Conservation (phyloP, 2,888 invertebrate species). For the Aproaerema taeniolella region DNA sequence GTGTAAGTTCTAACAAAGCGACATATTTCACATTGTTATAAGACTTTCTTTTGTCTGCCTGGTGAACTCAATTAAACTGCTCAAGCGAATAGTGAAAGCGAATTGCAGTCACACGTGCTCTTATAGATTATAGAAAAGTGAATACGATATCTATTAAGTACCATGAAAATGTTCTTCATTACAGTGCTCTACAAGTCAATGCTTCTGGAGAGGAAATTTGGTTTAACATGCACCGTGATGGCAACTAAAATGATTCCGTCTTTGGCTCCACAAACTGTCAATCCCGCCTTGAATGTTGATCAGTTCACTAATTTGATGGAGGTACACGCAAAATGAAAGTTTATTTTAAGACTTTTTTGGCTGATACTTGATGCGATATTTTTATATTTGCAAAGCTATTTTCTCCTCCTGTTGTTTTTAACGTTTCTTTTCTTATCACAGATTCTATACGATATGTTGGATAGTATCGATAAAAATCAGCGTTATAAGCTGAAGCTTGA, state of each 20-base stretch:
- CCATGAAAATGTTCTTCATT: constrained; percentile 32
- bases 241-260: constrained; percentile 96
- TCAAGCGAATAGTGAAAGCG: not conserved
- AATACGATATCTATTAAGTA: not conserved
- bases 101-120: too few relatives aligned
- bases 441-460: constrained; percentile 95
- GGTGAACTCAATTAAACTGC: too few relatives aligned
- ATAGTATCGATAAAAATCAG: constrained; percentile 91
- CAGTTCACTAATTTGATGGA: constrained; percentile 61
- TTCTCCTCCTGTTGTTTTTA: too few relatives aligned
- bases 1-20: too few relatives aligned
- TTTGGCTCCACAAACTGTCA: constrained; percentile 93
- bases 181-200: constrained; percentile 94
- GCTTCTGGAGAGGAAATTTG: constrained; percentile 93
- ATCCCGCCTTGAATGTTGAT: constrained; percentile 77
- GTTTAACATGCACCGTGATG: constrained; percentile 92
- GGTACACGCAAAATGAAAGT: constrained; percentile 32
- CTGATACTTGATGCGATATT: too few relatives aligned
- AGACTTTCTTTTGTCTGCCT: too few relatives aligned
- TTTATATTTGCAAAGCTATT: too few relatives aligned
- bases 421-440: constrained; percentile 33
- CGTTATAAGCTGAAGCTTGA: constrained; percentile 93
- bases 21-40: too few relatives aligned
- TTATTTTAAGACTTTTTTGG: not conserved
- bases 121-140: not conserved